phyloP scores from a whole-genome alignment of 2,888 invertebrate genomes.

The Digitonthophagus gazella region DNA sequence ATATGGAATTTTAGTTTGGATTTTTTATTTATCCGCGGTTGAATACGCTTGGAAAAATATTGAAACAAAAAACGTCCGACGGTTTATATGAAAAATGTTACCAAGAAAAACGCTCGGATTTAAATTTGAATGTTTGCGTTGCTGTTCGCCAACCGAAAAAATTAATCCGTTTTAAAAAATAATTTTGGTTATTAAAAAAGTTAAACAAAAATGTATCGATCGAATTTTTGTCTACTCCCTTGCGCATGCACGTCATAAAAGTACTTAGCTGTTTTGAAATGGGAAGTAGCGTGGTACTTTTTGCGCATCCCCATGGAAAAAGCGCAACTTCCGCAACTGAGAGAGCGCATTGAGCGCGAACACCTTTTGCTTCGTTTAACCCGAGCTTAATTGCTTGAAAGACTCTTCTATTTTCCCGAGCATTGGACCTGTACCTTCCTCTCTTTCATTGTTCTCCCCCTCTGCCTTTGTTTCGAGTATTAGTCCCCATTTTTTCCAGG shows the following conservation, averaged over 20 bases:
- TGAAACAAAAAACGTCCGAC: not conserved
- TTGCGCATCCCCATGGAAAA: not conserved
- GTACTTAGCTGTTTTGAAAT: not conserved
- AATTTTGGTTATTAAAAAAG: too few species aligned
- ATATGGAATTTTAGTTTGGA: not conserved
- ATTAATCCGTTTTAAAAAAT: too few species aligned
- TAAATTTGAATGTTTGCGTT: not conserved
- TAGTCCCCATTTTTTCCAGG: not conserved
- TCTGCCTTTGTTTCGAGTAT: not conserved
- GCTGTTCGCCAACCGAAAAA: too few species aligned
- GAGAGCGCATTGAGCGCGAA: slow-evolving; percentile 5
- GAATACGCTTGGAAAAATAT: not conserved
- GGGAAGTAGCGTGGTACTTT: not conserved
- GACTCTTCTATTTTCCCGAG: slow-evolving; percentile 3
- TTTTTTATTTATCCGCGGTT: not conserved
- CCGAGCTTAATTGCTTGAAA: slow-evolving; percentile 15
- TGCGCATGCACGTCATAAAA: not conserved
- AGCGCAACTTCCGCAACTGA: slow-evolving; percentile 2
- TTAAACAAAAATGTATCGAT: too few species aligned
- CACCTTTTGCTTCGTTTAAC: slow-evolving; percentile 18
- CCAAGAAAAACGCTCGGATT: not conserved
- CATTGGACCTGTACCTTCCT: slow-evolving; percentile 1
- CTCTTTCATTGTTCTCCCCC: not conserved
- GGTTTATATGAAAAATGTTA: not conserved
- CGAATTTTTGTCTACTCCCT: too few species aligned